Conservation (phyloP, 1,140 invertebrate genomes). For the Neodiprion lecontei region DNA sequence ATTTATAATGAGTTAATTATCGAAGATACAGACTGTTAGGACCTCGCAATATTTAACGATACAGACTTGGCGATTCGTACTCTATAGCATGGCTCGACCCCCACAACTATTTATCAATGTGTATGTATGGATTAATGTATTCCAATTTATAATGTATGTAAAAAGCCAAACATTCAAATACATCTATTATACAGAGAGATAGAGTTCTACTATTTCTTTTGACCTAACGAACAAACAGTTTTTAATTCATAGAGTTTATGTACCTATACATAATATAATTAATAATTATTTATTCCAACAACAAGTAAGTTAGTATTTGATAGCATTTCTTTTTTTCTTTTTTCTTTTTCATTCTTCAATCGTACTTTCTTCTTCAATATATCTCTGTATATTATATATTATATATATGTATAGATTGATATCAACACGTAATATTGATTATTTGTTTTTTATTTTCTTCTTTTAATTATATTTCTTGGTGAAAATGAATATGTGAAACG, state of each 20-base stretch:
- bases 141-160: neutral
- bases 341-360: slow-evolving; percentile 19
- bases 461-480: neutral
- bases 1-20: neutral
- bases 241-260: slow-evolving; percentile 45
- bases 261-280: slow-evolving; percentile 43
- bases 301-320: slow-evolving; percentile 45
- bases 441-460: slow-evolving; percentile 14
- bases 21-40: neutral
- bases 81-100: neutral
- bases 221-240: slow-evolving; percentile 49
- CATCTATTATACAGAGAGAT: slow-evolving; percentile 46
- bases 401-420: slow-evolving; percentile 47
- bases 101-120: neutral
- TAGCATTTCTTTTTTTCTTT: slow-evolving; percentile 35
- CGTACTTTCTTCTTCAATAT: slow-evolving; percentile 45
- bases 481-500: slow-evolving; percentile 10
- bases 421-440: slow-evolving; percentile 48
- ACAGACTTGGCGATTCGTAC: neutral
- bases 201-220: slow-evolving; percentile 43
- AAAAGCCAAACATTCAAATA: slow-evolving; percentile 49
- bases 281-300: slow-evolving; percentile 48
- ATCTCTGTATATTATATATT: slow-evolving; percentile 43
- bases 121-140: neutral
- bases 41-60: neutral